Conservation (phyloP, 2,113 vertebrate genomes). For the Halichoerus grypus region DNA sequence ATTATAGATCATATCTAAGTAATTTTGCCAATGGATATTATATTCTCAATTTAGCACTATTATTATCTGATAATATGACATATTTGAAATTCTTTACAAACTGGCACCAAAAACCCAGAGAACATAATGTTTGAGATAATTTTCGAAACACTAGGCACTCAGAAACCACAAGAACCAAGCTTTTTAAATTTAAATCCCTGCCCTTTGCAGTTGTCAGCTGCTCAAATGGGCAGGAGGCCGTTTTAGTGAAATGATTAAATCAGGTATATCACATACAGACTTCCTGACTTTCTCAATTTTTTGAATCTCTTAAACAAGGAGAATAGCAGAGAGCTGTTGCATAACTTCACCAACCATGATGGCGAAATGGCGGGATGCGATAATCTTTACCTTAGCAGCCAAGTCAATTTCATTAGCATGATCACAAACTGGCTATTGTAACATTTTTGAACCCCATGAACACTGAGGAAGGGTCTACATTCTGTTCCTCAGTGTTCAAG, state of each 20-base stretch:
- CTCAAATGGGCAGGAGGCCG: not conserved
- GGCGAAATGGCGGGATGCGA: not conserved
- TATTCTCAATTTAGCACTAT: not conserved
- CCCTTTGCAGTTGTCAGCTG: not conserved
- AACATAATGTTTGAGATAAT: not conserved
- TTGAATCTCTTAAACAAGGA: not conserved
- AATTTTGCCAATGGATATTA: not conserved
- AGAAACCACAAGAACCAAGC: not conserved
- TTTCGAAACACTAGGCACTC: not conserved
- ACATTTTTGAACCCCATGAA: not conserved
- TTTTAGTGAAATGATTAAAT: not conserved
- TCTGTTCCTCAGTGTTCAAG: not conserved
- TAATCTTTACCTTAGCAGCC: not conserved
- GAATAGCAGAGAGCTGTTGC: not conserved
- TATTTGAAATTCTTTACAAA: conserved; percentile 2
- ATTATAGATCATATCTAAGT: not conserved
- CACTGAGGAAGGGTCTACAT: not conserved
- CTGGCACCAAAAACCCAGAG: not conserved
- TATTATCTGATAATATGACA: not conserved
- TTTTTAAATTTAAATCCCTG: not conserved
- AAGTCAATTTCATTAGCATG: not conserved
- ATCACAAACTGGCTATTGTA: not conserved
- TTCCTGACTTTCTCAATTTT: not conserved
- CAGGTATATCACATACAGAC: not conserved
- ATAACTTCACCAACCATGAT: not conserved